A percentile compares a stretch with the other conserved stretches of the same genome.
Evolutionary conservation across 1,140 invertebrate genomes (phyloP).

Genomic region (Leptonema lineaticorne): DNA sequence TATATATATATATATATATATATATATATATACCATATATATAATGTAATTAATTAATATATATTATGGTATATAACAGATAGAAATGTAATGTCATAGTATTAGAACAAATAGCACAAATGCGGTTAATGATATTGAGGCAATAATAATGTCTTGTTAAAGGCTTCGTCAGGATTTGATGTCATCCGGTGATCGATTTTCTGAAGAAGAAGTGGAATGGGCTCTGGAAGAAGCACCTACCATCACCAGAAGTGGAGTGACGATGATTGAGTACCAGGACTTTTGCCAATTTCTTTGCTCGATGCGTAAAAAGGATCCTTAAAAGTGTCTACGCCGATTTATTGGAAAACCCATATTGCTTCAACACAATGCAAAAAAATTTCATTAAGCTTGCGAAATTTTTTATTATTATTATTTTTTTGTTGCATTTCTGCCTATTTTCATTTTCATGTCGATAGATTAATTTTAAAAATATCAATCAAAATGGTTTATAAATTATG

Average conservation of each 20-base stretch:
- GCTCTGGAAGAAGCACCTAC: conserved; percentile 63
- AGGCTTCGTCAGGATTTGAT: conserved; percentile 63
- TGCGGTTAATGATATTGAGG: not conserved
- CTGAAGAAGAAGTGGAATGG: conserved; percentile 59
- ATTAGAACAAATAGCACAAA: not conserved
- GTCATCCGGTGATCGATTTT: conserved; percentile 62
- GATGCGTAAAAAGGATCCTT: conserved; percentile 51
- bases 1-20: not conserved
- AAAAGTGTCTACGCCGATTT: not conserved
- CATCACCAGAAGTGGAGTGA: conserved; percentile 52
- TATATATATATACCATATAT: not conserved
- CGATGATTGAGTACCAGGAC: conserved; percentile 62
- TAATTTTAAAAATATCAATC: not conserved
- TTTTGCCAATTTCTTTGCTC: conserved; percentile 62
- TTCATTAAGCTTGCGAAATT: not conserved
- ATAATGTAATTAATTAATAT: not conserved
- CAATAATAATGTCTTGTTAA: conserved; percentile 4
- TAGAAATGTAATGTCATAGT: too few relatives aligned
- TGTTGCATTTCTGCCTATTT: too few relatives aligned
- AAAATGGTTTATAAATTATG: not conserved
- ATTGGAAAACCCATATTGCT: not conserved
- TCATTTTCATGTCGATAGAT: too few relatives aligned
- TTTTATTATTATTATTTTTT: too few relatives aligned
- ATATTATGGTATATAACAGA: not conserved
- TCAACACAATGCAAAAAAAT: not conserved